These are phyloP conservation scores for Psephotus haematonotus DNA, from an alignment of 2,113 vertebrate species.

Conservation along the genomic window DNA sequence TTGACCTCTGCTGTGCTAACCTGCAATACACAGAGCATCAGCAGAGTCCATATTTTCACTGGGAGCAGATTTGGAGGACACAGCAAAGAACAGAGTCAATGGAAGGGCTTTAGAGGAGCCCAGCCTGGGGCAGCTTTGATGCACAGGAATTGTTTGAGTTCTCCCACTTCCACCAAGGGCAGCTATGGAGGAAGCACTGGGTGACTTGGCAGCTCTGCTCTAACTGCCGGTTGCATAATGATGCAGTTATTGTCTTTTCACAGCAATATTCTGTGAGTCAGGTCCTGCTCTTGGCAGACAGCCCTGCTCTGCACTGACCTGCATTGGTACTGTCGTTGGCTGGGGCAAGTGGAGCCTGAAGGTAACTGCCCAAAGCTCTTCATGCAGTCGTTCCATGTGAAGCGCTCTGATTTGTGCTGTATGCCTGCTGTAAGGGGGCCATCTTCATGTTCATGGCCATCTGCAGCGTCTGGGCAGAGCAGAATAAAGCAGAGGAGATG, in stretches of 20 bases:
- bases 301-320: neutral
- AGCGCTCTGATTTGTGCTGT: rapidly evolving
- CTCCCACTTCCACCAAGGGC: neutral
- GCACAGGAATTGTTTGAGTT: neutral
- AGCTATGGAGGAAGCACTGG: neutral
- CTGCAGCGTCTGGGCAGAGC: neutral
- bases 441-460: neutral
- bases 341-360: neutral
- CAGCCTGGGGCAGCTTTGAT: rapidly evolving
- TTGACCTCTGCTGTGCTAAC: neutral
- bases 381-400: rapidly evolving
- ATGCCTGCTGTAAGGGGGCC: rapidly evolving
- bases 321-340: neutral
- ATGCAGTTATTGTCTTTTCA: rapidly evolving
- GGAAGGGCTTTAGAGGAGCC: neutral
- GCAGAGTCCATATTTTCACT: neutral
- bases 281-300: neutral
- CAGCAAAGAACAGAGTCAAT: neutral
- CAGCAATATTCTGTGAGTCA: rapidly evolving
- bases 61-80: neutral
- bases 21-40: neutral
- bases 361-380: neutral
- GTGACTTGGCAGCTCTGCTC: neutral
- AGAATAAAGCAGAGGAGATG: neutral
- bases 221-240: neutral